Evolutionary conservation across 2,113 vertebrate species (phyloP).

Genomic region (Nettapus auritus): DNA sequence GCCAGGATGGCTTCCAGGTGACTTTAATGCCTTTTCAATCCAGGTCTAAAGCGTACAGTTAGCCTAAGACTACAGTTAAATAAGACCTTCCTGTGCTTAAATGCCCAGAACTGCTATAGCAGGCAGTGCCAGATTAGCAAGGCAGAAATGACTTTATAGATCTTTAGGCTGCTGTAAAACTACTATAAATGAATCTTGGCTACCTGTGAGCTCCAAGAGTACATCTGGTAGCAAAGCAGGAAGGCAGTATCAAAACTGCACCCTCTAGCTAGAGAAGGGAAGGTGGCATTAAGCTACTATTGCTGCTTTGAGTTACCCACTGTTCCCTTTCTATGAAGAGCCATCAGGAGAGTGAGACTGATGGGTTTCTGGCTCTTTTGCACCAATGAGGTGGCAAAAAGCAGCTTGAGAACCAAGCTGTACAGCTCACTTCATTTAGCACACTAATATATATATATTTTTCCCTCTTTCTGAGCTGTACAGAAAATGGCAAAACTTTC

Average conservation of each 20-base stretch:
- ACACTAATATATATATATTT: neutral
- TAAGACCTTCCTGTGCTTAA: conserved; percentile 22
- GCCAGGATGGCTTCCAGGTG: neutral
- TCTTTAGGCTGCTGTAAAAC: conserved; percentile 44
- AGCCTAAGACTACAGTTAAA: conserved; percentile 6
- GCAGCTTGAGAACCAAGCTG: neutral
- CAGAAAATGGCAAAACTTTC: neutral
- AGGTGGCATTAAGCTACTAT: neutral
- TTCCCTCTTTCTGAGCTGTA: neutral
- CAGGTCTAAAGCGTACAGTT: neutral
- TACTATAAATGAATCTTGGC: conserved; percentile 34
- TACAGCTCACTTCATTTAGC: neutral
- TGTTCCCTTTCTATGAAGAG: neutral
- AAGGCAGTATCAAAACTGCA: neutral
- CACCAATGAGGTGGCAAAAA: neutral
- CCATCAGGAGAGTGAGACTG: neutral
- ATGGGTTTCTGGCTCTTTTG: neutral
- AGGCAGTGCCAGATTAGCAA: neutral
- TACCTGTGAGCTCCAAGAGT: neutral
- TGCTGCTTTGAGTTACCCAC: conserved; percentile 27
- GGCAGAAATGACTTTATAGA: conserved; percentile 41
- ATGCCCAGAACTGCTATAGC: neutral
- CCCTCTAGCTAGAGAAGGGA: conserved; percentile 9
- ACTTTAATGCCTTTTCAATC: conserved; percentile 28
- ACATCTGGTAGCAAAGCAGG: neutral